Evolutionary conservation across 2,888 invertebrate species (phyloP).

Genomic region (Adelphocoris suturalis): DNA sequence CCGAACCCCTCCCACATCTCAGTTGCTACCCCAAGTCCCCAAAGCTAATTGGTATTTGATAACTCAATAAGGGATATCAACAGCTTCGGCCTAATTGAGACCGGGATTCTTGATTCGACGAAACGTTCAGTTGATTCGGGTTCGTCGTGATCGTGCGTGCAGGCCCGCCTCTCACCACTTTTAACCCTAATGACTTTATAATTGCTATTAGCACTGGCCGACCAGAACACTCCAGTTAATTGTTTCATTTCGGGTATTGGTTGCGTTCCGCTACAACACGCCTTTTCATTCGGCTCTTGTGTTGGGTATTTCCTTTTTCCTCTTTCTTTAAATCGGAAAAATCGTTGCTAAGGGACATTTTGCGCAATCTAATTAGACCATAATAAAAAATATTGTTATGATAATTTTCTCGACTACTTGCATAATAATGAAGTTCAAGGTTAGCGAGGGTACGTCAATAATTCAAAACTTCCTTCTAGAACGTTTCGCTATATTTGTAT

Average conservation of each 20-base stretch:
- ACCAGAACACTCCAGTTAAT: constrained; percentile 2
- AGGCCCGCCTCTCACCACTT: neutral
- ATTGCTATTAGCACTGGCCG: constrained; percentile 1
- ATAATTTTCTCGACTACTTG: too few relatives aligned
- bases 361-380: too few relatives aligned
- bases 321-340: too few relatives aligned
- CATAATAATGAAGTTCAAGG: too few relatives aligned
- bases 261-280: neutral
- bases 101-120: neutral
- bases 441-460: too few relatives aligned
- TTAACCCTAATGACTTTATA: constrained; percentile 1
- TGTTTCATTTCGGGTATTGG: neutral
- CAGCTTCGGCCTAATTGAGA: constrained; percentile 11
- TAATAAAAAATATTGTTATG: too few relatives aligned
- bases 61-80: constrained; percentile 17
- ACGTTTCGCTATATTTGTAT: too few relatives aligned
- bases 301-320: too few relatives aligned
- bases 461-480: too few relatives aligned
- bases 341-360: too few relatives aligned
- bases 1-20: neutral
- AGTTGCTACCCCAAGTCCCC: neutral
- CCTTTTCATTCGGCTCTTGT: neutral
- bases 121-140: neutral
- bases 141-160: neutral
- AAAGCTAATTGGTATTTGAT: constrained; percentile 19